A percentile compares a stretch with the other conserved stretches of the same genome.
phyloP scores from a whole-genome alignment of 2,888 invertebrate genomes.

The Leucania comma region DNA sequence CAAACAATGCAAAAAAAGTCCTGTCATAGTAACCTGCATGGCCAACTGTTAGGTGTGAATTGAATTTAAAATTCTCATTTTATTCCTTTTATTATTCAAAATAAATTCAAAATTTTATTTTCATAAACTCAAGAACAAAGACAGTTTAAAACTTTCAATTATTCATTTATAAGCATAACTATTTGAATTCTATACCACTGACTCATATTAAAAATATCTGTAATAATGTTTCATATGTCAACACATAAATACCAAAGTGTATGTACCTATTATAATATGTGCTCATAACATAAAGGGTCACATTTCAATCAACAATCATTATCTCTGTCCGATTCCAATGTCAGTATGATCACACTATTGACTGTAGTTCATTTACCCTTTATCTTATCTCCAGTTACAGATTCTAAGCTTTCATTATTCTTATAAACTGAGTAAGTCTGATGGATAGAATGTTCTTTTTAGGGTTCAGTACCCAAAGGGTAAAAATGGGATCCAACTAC shows the following conservation, averaged over 20 bases:
- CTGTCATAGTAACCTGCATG: not conserved
- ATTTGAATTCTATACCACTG: not conserved
- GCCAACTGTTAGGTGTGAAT: not conserved
- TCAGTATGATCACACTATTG: slow-evolving; percentile 39
- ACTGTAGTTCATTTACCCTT: slow-evolving; percentile 52
- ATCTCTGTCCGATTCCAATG: slow-evolving; percentile 53
- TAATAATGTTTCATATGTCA: not conserved
- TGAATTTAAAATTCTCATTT: not conserved
- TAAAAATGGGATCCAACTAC: no score
- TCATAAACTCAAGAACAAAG: not conserved
- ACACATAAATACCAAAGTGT: not conserved
- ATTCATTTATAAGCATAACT: not conserved
- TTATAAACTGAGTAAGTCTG: not conserved
- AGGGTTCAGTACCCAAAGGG: no score
- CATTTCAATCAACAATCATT: slow-evolving; percentile 43
- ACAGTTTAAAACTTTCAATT: not conserved
- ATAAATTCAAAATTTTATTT: not conserved
- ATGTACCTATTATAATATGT: not conserved
- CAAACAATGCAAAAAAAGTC: not conserved
- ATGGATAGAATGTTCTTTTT: not conserved
- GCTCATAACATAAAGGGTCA: slow-evolving; percentile 17
- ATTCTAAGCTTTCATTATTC: slow-evolving; percentile 30
- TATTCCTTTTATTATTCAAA: not conserved
- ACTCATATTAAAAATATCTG: not conserved
- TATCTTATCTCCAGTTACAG: slow-evolving; percentile 47